Evolutionary conservation across 2,113 vertebrate genomes (phyloP).

Genomic region (Pterocles gutturalis): DNA sequence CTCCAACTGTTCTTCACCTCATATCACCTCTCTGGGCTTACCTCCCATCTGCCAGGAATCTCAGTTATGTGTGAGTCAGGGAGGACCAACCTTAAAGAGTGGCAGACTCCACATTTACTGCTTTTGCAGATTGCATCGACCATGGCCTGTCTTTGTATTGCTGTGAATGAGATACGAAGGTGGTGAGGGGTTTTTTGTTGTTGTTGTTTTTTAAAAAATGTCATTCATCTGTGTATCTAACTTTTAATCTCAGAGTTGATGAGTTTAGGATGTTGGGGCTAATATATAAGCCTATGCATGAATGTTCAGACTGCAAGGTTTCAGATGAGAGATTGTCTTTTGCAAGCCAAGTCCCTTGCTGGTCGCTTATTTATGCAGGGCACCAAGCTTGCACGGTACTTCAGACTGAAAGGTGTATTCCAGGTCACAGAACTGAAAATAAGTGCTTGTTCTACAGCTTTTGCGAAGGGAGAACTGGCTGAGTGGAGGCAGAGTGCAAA

Average conservation of each 20-base stretch:
- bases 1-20: slow-evolving; percentile 14
- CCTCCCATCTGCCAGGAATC: background rate
- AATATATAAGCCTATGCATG: background rate
- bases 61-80: background rate
- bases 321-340: background rate
- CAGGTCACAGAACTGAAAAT: background rate
- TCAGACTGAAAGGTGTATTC: background rate
- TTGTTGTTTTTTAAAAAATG: background rate
- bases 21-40: background rate
- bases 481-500: background rate
- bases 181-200: background rate
- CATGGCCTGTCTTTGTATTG: fast-evolving
- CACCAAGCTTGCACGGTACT: background rate
- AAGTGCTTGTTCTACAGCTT: background rate
- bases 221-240: background rate
- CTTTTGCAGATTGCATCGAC: background rate
- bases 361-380: slow-evolving; percentile 5
- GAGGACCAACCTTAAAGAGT: background rate
- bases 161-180: background rate
- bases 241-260: background rate
- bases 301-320: background rate
- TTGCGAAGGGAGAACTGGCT: background rate
- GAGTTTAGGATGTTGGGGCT: background rate
- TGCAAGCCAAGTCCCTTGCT: background rate
- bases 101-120: background rate